phyloP scores from a whole-genome alignment of 1,140 invertebrate species.

The Elymnias hypermnestra region DNA sequence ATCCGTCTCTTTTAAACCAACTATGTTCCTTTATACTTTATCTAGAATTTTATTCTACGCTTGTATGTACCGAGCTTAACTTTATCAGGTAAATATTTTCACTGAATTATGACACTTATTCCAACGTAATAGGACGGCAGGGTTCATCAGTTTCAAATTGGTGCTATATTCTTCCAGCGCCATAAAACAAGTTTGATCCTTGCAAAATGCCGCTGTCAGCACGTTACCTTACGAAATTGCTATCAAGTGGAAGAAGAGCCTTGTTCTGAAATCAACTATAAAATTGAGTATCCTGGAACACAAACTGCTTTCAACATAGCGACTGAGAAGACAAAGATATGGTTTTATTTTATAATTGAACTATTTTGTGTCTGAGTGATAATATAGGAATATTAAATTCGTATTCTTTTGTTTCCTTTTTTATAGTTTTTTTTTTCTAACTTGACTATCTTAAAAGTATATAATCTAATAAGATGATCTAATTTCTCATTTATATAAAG shows the following conservation, averaged over 20 bases:
- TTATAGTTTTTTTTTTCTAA: too few relatives aligned
- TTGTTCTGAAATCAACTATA: constrained; percentile 5
- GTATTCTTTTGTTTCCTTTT: too few relatives aligned
- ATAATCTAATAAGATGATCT: too few relatives aligned
- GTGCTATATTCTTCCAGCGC: constrained; percentile 25
- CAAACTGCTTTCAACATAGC: background rate
- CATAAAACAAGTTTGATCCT: constrained; percentile 35
- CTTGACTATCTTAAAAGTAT: too few relatives aligned
- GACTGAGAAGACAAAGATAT: background rate
- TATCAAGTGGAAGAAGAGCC: constrained; percentile 13
- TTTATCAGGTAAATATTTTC: background rate
- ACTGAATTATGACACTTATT: constrained; percentile 11
- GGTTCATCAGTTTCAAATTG: constrained; percentile 3
- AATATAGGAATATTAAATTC: too few relatives aligned
- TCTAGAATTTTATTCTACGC: too few relatives aligned
- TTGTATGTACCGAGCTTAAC: background rate
- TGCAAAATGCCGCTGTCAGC: constrained; percentile 22
- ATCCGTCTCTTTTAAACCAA: too few relatives aligned
- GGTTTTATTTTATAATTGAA: background rate
- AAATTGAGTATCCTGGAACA: background rate
- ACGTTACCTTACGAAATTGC: constrained; percentile 20
- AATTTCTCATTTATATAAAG: too few relatives aligned
- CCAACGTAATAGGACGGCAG: constrained; percentile 3
- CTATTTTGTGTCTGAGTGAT: too few relatives aligned
- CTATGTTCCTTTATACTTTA: too few relatives aligned